These are phyloP conservation scores for Oostethus manadensis DNA, from an alignment of 2,113 vertebrate species.

Conservation along the genomic window DNA sequence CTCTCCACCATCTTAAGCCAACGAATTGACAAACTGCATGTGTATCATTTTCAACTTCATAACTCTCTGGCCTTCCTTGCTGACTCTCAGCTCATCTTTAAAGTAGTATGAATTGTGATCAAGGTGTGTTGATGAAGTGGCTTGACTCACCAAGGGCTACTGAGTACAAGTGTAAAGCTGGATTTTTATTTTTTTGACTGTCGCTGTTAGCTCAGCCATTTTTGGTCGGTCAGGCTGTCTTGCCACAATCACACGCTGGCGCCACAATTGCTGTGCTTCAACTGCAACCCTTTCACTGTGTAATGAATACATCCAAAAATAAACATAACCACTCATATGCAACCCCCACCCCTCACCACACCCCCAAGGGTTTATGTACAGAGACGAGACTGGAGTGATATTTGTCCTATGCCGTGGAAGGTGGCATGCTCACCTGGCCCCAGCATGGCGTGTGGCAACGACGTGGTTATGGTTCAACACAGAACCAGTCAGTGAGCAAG, in stretches of 20 bases:
- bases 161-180: slow-evolving; percentile 68
- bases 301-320: slow-evolving; percentile 93
- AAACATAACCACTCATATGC: slow-evolving; percentile 72
- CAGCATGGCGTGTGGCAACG: slow-evolving; percentile 45
- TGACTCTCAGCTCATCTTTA: slow-evolving; percentile 24
- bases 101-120: slow-evolving; percentile 57
- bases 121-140: slow-evolving; percentile 71
- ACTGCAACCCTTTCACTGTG: slow-evolving; percentile 80
- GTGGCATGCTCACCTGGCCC: slow-evolving; percentile 64
- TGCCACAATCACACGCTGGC: slow-evolving; percentile 92
- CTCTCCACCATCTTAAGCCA: not conserved
- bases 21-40: too few relatives aligned
- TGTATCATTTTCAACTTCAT: not conserved
- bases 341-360: slow-evolving; percentile 49
- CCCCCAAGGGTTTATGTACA: slow-evolving; percentile 54
- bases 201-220: slow-evolving; percentile 90
- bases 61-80: slow-evolving; percentile 38
- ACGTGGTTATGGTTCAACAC: slow-evolving; percentile 64
- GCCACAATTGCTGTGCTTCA: slow-evolving; percentile 79
- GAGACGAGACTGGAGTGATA: slow-evolving; percentile 74
- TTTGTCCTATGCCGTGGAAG: slow-evolving; percentile 61
- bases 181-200: slow-evolving; percentile 55
- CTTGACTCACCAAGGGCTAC: slow-evolving; percentile 42
- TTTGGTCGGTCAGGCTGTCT: slow-evolving; percentile 88
- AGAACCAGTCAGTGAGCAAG: slow-evolving; percentile 60